A percentile compares a stretch with the other conserved stretches of the same genome.
phyloP scores from a whole-genome alignment of 2,888 invertebrate genomes.

The Priocnemis perturbator region DNA sequence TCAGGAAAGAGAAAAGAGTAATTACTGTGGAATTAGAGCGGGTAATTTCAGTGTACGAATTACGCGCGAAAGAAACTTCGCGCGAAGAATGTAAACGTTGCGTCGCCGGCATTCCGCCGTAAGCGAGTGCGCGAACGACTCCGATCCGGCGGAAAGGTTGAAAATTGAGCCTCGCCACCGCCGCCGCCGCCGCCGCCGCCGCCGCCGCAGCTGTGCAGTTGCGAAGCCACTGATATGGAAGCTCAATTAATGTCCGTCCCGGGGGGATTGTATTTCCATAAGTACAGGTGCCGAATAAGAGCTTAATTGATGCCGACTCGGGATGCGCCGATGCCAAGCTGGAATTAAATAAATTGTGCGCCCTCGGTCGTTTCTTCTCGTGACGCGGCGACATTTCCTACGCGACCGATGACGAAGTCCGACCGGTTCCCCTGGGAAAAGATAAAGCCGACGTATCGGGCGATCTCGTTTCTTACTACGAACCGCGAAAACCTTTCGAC shows the following conservation, averaged over 20 bases:
- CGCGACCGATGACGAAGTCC: neutral
- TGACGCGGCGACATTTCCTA: neutral
- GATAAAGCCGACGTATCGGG: too few species aligned
- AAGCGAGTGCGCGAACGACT: neutral
- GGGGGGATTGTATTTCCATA: slow-evolving; percentile 31
- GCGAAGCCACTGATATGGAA: neutral
- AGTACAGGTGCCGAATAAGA: slow-evolving; percentile 39
- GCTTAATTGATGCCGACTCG: slow-evolving; percentile 20
- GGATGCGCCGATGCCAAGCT: neutral
- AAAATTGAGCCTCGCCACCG: slow-evolving; percentile 14
- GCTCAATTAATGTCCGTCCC: slow-evolving; percentile 28
- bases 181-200: slow-evolving; percentile 1
- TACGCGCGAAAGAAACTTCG: slow-evolving; percentile 55
- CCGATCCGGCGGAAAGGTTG: slow-evolving; percentile 30
- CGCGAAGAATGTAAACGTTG: slow-evolving; percentile 33
- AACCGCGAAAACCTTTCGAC: too few species aligned
- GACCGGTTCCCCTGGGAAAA: too few species aligned
- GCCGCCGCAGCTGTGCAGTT: neutral
- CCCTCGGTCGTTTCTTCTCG: neutral
- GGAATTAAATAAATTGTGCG: slow-evolving; percentile 3
- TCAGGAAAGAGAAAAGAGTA: slow-evolving; percentile 64
- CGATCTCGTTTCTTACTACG: too few species aligned
- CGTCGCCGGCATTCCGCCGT: slow-evolving; percentile 23
- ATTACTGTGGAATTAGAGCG: slow-evolving; percentile 70
- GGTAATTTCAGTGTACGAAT: slow-evolving; percentile 65